Percentiles rank a stretch among this genome's conserved stretches.
These are phyloP conservation scores for Acropora yongei DNA, from an alignment of 64 coral and sea anemone species.

Conservation along the genomic window DNA sequence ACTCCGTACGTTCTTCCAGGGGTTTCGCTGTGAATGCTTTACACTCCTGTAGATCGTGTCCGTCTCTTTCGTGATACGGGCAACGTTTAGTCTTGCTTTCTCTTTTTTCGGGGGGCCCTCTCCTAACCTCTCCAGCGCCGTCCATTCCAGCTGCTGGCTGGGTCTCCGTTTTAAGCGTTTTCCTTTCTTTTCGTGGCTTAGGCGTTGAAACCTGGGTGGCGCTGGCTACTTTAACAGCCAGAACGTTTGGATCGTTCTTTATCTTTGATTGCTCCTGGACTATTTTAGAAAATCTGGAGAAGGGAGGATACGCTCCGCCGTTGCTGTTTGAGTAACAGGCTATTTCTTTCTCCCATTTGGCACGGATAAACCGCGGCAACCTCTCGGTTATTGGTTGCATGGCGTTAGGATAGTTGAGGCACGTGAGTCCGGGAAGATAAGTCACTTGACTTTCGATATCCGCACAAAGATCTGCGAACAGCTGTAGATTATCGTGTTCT, in stretches of 20 bases:
- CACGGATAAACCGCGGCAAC: too few species aligned
- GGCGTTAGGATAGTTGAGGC: background rate
- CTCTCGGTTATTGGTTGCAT: background rate
- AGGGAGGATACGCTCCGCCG: background rate
- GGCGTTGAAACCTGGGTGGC: background rate
- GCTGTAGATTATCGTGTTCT: conserved; percentile 48
- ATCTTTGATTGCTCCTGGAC: conserved; percentile 28
- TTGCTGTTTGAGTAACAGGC: background rate
- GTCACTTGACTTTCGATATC: conserved; percentile 17
- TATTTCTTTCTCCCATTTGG: background rate
- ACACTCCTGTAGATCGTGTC: conserved; percentile 58
- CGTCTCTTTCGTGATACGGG: conserved; percentile 59
- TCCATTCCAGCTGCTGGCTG: background rate
- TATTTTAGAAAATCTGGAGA: background rate
- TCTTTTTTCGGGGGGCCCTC: background rate
- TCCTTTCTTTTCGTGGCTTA: too few species aligned
- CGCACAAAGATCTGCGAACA: background rate
- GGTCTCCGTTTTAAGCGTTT: background rate
- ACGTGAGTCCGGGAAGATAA: background rate
- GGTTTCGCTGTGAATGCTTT: conserved; percentile 52
- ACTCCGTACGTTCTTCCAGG: conserved; percentile 25
- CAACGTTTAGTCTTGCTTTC: conserved; percentile 39
- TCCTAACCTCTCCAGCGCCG: background rate
- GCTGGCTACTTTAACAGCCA: background rate
- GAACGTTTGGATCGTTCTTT: conserved; percentile 65